Evolutionary conservation across 92 coral and sea anemone species (phyloP), one percentile per base, ranked within the genome.

Genomic region (Pocillopora grandis): DNA sequence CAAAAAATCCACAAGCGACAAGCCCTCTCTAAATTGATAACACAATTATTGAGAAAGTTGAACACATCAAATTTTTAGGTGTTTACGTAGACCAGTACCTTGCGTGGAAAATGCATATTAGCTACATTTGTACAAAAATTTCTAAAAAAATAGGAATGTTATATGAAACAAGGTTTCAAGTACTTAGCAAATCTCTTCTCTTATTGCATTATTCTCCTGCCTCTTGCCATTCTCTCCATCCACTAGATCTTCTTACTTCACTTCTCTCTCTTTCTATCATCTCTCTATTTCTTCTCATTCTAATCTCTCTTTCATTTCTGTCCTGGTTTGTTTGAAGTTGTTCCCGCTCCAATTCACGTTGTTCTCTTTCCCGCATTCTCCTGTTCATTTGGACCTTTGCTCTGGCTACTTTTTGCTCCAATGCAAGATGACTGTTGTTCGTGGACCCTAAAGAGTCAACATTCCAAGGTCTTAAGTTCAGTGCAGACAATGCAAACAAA

Each of bases 261-360:
- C 76, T 55, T 66, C 31, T 76, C 37, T 80, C 76, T 58, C 64
- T 66, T 19, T 52, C 83, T 15, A 16, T 66, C 31, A 63, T 69
- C 57, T 68, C 66, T 57, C 76, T 67, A 9, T 35, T 76, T 80
- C 84, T 55, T 12, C 17, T 15, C 68, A 56, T 57, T 59, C 67
- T 68, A 14, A 80, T 66, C 20, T 65, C 59, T 13, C 23, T 58
- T 67, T 80, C 84, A 33, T 21, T 11, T 66, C 19, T 19, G 72
- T 12, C 35, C 52, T 7, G 5, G 71, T 17, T 66, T 0, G 27
- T 23, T 23, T 23, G 27, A 23, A 23, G 27, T 23, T 23, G 27
- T 23, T 23, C 27, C 27, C 27, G 27, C 27, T 23, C 27, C 27
- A 23, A 23, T 23, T 23, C 27, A 23, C 27, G 27, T 23, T 23